phyloP scores from a whole-genome alignment of 2,113 vertebrate genomes.

The Lycaon pictus region DNA sequence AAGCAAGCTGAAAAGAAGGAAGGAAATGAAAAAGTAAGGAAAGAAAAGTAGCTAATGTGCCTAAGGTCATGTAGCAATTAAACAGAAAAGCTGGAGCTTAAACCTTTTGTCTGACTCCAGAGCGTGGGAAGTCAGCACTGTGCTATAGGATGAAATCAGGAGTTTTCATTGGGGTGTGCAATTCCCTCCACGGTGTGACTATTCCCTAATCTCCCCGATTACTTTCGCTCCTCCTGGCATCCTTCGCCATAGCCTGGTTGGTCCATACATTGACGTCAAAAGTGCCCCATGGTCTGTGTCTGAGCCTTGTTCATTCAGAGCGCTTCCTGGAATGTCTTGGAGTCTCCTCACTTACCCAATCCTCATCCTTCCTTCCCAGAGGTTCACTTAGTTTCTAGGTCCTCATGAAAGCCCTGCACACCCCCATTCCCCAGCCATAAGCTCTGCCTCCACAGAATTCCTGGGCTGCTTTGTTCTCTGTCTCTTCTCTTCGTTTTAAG shows the following conservation, averaged over 20 bases:
- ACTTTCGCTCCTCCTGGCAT: too few species aligned
- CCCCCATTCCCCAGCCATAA: rapidly evolving
- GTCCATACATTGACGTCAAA: background rate
- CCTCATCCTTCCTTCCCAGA: background rate
- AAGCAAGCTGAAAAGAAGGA: background rate
- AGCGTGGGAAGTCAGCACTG: background rate
- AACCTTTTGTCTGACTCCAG: background rate
- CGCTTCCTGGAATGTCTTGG: background rate
- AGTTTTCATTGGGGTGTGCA: background rate
- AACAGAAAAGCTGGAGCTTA: background rate
- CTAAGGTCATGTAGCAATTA: background rate
- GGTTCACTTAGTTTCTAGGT: background rate
- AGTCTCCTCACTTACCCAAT: rapidly evolving
- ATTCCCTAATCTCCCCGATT: background rate
- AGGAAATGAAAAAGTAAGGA: background rate
- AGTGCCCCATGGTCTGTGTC: background rate
- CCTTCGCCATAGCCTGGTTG: too few species aligned
- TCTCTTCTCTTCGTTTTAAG: background rate
- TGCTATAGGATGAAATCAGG: background rate
- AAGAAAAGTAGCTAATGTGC: background rate
- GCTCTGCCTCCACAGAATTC: background rate
- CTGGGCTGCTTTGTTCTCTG: background rate
- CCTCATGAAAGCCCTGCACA: background rate
- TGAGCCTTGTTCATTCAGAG: background rate
- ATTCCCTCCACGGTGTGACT: rapidly evolving